These are phyloP conservation scores for Apodemia hepburni DNA, from an alignment of 2,888 invertebrate genomes.

Conservation along the genomic window DNA sequence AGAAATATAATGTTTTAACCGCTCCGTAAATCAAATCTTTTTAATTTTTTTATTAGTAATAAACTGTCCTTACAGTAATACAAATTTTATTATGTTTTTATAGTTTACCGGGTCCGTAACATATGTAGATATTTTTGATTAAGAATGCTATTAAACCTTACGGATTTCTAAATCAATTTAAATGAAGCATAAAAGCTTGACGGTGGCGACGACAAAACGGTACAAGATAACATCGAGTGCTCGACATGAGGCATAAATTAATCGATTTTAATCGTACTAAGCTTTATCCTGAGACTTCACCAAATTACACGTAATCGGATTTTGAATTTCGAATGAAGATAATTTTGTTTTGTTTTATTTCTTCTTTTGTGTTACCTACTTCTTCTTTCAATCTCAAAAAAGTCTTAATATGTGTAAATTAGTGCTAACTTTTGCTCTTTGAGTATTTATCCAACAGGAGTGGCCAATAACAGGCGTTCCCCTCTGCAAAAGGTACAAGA, in stretches of 20 bases:
- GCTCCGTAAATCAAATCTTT: not conserved
- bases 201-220: constrained; percentile 41
- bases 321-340: constrained; percentile 25
- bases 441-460: too few relatives aligned
- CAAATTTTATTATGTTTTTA: constrained; percentile 15
- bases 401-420: too few relatives aligned
- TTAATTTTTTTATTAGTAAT: constrained; percentile 5
- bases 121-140: constrained; percentile 9
- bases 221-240: constrained; percentile 49
- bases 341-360: constrained; percentile 25
- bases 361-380: constrained; percentile 12
- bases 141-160: constrained; percentile 6
- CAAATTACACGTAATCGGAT: constrained; percentile 37
- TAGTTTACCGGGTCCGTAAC: constrained; percentile 8
- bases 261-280: constrained; percentile 55
- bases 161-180: constrained; percentile 21
- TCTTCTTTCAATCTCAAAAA: not conserved
- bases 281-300: constrained; percentile 33
- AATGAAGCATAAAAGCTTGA: constrained; percentile 27
- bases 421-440: too few relatives aligned
- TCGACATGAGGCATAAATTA: constrained; percentile 55
- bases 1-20: not conserved
- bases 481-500: too few relatives aligned
- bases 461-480: too few relatives aligned
- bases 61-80: not conserved